Evolutionary conservation across 30 jellyfish, hydroid and myxozoan species (phyloP).

Genomic region (Cassiopea andromeda): DNA sequence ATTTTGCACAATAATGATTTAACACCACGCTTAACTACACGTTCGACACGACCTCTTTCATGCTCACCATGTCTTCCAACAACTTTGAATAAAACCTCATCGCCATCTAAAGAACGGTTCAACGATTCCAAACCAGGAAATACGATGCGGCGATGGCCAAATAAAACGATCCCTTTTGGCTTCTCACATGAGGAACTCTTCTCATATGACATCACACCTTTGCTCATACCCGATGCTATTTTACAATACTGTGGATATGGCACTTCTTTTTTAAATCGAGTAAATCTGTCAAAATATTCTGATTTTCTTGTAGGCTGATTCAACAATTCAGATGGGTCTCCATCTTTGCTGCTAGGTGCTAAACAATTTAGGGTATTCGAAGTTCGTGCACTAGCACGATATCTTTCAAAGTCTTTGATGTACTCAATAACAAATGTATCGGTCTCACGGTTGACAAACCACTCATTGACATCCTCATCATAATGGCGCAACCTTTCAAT

Average conservation of each 20-base stretch:
- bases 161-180: constrained; percentile 26
- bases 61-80: constrained; percentile 2
- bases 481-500: constrained; percentile 19
- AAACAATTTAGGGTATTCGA: neutral
- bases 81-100: constrained; percentile 30
- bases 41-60: constrained; percentile 31
- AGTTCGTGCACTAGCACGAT: constrained; percentile 60
- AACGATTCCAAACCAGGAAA: constrained; percentile 34
- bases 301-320: neutral
- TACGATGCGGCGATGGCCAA: constrained; percentile 16
- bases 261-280: constrained; percentile 5
- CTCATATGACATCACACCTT: constrained; percentile 33
- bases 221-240: neutral
- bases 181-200: constrained; percentile 17
- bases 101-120: constrained; percentile 68
- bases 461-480: constrained; percentile 54
- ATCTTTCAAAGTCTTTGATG: constrained; percentile 57
- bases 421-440: constrained; percentile 72
- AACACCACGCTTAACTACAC: constrained; percentile 26
- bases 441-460: constrained; percentile 63
- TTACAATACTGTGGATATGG: constrained; percentile 18
- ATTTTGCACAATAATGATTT: constrained; percentile 35
- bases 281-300: neutral
- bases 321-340: neutral
- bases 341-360: neutral